Percentiles rank a stretch among this genome's conserved stretches.
Conservation (phyloP, 2,113 vertebrate species). For the Vimba vimba region DNA sequence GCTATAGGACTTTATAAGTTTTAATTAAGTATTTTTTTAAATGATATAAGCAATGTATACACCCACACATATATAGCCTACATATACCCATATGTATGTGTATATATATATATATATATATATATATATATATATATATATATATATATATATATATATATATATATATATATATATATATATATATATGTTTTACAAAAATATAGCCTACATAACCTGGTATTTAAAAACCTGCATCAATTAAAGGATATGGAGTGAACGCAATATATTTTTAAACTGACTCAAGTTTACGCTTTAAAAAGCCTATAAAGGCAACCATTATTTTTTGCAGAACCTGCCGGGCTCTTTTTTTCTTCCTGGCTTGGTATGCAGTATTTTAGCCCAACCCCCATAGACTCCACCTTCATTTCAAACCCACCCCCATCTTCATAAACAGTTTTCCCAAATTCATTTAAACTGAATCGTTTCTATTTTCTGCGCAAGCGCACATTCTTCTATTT, state of each 20-base stretch:
- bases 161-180: too few species aligned
- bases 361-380: conserved; percentile 21
- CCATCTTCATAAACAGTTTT: conserved; percentile 67
- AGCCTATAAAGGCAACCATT: background rate
- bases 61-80: too few species aligned
- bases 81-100: fast-evolving
- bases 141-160: too few species aligned
- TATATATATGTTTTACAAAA: too few species aligned
- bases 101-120: too few species aligned
- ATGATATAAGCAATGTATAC: too few species aligned
- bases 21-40: too few species aligned
- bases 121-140: too few species aligned
- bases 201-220: too few species aligned
- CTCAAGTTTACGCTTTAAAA: background rate
- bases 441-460: conserved; percentile 63
- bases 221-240: background rate
- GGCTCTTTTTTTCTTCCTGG: background rate
- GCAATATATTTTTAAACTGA: background rate
- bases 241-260: background rate
- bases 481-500: conserved; percentile 63
- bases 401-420: conserved; percentile 45
- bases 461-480: conserved; percentile 60
- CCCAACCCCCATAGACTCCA: conserved; percentile 50
- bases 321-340: background rate
- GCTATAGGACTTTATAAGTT: too few species aligned